Conservation (phyloP, 2,888 invertebrate species). For the Cheilosia variabilis region DNA sequence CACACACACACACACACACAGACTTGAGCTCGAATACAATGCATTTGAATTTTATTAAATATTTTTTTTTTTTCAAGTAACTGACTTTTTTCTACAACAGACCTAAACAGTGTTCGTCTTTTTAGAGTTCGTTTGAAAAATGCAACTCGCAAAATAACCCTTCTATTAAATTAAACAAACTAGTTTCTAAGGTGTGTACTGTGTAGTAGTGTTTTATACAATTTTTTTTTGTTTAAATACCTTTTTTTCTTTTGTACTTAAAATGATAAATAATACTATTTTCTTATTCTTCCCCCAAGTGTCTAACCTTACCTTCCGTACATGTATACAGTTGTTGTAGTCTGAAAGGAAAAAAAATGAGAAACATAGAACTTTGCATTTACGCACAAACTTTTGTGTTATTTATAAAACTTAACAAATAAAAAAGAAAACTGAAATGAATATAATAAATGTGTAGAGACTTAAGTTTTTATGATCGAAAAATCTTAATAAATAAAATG, state of each 20-base stretch:
- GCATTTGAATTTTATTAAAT: constrained; percentile 57
- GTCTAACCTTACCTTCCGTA: constrained; percentile 67
- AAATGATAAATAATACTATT: constrained; percentile 40
- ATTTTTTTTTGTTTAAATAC: constrained; percentile 2
- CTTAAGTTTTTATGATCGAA: constrained; percentile 55
- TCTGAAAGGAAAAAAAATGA: constrained; percentile 31
- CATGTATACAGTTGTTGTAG: constrained; percentile 67
- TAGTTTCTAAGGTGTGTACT: constrained; percentile 59
- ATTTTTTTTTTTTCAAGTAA: constrained; percentile 3
- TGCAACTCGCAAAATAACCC: background rate
- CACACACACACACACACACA: constrained; percentile 13
- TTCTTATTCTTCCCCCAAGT: constrained; percentile 63
- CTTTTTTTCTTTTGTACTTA: constrained; percentile 61
- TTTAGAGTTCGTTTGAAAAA: constrained; percentile 36
- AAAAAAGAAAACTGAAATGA: constrained; percentile 38
- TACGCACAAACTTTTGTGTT: constrained; percentile 63
- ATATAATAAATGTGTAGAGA: constrained; percentile 42
- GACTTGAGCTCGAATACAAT: constrained; percentile 42
- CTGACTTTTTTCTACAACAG: constrained; percentile 30
- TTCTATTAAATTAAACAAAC: constrained; percentile 40
- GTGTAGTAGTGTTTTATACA: constrained; percentile 42
- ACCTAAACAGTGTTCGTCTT: background rate
- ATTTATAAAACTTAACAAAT: constrained; percentile 14
- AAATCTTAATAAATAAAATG: constrained; percentile 27
- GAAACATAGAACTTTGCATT: constrained; percentile 64